These are phyloP conservation scores for Drosophila mettleri DNA, from an alignment of 2,888 invertebrate genomes.

Conservation along the genomic window DNA sequence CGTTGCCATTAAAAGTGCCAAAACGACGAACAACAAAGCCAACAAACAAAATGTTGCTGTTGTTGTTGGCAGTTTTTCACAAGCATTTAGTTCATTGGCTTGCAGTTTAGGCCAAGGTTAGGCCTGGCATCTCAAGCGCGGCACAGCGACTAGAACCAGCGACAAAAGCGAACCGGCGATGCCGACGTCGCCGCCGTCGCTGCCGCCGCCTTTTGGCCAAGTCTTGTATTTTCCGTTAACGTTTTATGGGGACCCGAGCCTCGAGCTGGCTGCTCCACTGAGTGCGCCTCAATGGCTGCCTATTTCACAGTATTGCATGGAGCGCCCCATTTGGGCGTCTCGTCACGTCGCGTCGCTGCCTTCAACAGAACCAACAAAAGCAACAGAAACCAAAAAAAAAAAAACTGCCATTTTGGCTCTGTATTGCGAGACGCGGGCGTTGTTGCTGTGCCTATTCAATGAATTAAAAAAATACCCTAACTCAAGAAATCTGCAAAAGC, in stretches of 20 bases:
- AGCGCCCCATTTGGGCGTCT: slow-evolving; percentile 77
- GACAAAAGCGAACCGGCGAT: slow-evolving; percentile 47
- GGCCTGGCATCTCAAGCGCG: slow-evolving; percentile 67
- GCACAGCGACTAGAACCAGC: slow-evolving; percentile 64
- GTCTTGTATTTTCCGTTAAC: slow-evolving; percentile 29
- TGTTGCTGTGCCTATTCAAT: slow-evolving; percentile 42
- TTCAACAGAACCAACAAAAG: slow-evolving; percentile 67
- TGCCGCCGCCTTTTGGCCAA: slow-evolving; percentile 16
- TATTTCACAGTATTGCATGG: slow-evolving; percentile 51
- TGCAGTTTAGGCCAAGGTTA: slow-evolving; percentile 83
- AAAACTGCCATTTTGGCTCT: slow-evolving; percentile 53
- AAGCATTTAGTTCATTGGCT: slow-evolving; percentile 82
- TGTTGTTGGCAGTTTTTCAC: slow-evolving; percentile 67
- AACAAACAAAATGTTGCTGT: slow-evolving; percentile 47
- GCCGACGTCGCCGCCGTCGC: slow-evolving; percentile 41
- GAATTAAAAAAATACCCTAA: slow-evolving; percentile 25
- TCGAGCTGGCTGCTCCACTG: slow-evolving; percentile 26
- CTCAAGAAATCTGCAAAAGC: background rate
- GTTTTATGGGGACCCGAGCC: slow-evolving; percentile 27
- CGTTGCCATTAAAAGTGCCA: slow-evolving; percentile 72
- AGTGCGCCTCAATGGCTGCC: slow-evolving; percentile 29
- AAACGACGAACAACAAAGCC: slow-evolving; percentile 44
- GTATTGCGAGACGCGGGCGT: slow-evolving; percentile 58
- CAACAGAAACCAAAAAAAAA: slow-evolving; percentile 31
- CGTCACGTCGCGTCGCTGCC: slow-evolving; percentile 79